phyloP scores from a whole-genome alignment of 2,797 vertebrate species.

The Pogonophryne albipinna region DNA sequence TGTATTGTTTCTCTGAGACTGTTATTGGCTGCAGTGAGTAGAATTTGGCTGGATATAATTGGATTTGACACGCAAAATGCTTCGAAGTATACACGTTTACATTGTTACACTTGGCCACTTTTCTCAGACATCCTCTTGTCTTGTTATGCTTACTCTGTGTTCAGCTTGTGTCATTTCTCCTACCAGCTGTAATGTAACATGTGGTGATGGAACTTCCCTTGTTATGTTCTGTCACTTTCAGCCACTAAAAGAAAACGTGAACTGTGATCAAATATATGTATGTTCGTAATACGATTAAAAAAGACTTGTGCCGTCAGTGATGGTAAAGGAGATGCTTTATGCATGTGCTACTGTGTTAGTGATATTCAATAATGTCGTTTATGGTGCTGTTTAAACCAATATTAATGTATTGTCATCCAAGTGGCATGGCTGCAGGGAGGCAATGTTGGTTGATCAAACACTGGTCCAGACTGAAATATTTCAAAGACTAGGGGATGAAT shows the following conservation, averaged over 20 bases:
- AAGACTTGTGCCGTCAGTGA: constrained; percentile 23
- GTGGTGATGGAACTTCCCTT: constrained; percentile 35
- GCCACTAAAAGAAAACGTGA: constrained; percentile 54
- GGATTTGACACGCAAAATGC: constrained; percentile 43
- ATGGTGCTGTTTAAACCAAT: neutral
- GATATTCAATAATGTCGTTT: constrained; percentile 36
- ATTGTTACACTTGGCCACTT: constrained; percentile 26
- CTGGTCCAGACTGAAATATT: constrained; percentile 24
- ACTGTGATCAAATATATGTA: constrained; percentile 46
- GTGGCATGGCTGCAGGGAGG: constrained; percentile 11
- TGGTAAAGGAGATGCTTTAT: neutral
- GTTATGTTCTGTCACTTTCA: constrained; percentile 51
- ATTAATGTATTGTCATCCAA: neutral
- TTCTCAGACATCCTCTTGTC: constrained; percentile 31
- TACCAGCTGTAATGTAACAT: constrained; percentile 44
- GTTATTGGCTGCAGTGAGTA: constrained; percentile 21
- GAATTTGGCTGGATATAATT: constrained; percentile 51
- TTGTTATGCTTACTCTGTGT: constrained; percentile 48
- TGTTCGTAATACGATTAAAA: constrained; percentile 53
- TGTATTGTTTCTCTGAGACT: constrained; percentile 13
- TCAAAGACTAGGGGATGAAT: constrained; percentile 12
- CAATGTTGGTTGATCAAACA: neutral
- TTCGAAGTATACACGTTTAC: constrained; percentile 39
- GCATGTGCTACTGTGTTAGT: constrained; percentile 19
- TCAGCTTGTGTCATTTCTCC: constrained; percentile 35